These are phyloP conservation scores for Volucella inanis DNA, from an alignment of 2,888 invertebrate species.

Conservation along the genomic window DNA sequence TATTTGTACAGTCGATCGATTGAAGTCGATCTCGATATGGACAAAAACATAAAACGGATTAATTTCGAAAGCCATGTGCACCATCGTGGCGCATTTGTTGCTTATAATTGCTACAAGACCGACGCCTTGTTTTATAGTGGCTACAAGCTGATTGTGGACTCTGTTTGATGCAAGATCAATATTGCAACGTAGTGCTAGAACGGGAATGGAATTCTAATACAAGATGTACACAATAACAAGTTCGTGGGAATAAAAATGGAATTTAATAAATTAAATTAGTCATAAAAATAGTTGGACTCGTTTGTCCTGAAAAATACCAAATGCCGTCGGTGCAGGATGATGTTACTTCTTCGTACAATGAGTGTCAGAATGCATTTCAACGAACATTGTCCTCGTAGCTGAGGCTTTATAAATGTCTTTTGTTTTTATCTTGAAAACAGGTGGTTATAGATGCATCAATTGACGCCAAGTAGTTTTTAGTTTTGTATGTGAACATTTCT, in stretches of 20 bases:
- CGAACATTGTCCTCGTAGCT: too few relatives aligned
- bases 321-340: too few relatives aligned
- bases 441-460: too few relatives aligned
- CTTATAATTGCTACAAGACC: constrained; percentile 64
- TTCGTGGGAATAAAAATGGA: constrained; percentile 15
- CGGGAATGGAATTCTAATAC: not conserved
- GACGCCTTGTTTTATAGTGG: constrained; percentile 22
- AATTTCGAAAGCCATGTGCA: constrained; percentile 65
- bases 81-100: constrained; percentile 55
- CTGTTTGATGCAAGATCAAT: constrained; percentile 2
- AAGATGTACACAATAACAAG: not conserved
- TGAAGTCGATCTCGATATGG: constrained; percentile 48
- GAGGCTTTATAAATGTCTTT: too few relatives aligned
- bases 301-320: too few relatives aligned
- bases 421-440: too few relatives aligned
- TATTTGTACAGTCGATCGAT: not conserved
- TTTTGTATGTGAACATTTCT: too few relatives aligned
- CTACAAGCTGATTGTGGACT: not conserved
- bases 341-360: too few relatives aligned
- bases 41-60: constrained; percentile 65
- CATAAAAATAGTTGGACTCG: too few relatives aligned
- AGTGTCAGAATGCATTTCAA: too few relatives aligned
- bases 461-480: too few relatives aligned
- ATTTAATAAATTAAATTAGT: too few relatives aligned
- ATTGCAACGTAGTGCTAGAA: not conserved